phyloP scores from a whole-genome alignment of 2,797 vertebrate species.

The Acrossocheilus fasciatus region DNA sequence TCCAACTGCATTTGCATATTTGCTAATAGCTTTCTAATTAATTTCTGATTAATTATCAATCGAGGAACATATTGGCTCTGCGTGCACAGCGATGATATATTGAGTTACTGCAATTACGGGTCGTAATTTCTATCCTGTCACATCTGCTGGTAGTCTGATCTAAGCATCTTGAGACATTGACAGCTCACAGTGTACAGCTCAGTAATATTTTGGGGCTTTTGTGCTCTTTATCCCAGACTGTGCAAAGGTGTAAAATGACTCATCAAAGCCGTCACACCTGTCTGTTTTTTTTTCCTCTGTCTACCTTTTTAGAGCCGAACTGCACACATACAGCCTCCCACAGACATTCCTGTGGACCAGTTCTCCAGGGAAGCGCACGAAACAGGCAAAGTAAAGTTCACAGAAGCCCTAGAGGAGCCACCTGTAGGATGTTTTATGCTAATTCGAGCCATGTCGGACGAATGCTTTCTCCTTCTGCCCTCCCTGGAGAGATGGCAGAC shows the following conservation, averaged over 20 bases:
- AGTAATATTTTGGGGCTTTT: slow-evolving; percentile 11
- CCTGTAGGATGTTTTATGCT: slow-evolving; percentile 51
- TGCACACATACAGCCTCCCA: slow-evolving; percentile 19
- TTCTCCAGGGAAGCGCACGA: slow-evolving; percentile 25
- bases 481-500: slow-evolving; percentile 43
- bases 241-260: slow-evolving; percentile 38
- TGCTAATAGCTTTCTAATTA: slow-evolving; percentile 20
- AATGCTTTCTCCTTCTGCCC: not conserved
- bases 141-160: not conserved
- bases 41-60: slow-evolving; percentile 31
- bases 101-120: not conserved
- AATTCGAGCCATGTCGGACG: slow-evolving; percentile 37
- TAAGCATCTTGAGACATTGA: slow-evolving; percentile 13
- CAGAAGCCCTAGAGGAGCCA: slow-evolving; percentile 51
- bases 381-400: slow-evolving; percentile 54
- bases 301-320: slow-evolving; percentile 25
- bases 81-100: not conserved
- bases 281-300: not conserved
- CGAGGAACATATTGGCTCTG: slow-evolving; percentile 17
- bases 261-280: slow-evolving; percentile 32
- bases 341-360: slow-evolving; percentile 27
- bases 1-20: slow-evolving; percentile 1
- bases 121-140: not conserved
- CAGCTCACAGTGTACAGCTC: not conserved
- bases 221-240: slow-evolving; percentile 18